Percentiles rank a stretch among this genome's conserved stretches.
Evolutionary conservation across 2,888 invertebrate genomes (phyloP).

Genomic region (Drosophila mimetica): DNA sequence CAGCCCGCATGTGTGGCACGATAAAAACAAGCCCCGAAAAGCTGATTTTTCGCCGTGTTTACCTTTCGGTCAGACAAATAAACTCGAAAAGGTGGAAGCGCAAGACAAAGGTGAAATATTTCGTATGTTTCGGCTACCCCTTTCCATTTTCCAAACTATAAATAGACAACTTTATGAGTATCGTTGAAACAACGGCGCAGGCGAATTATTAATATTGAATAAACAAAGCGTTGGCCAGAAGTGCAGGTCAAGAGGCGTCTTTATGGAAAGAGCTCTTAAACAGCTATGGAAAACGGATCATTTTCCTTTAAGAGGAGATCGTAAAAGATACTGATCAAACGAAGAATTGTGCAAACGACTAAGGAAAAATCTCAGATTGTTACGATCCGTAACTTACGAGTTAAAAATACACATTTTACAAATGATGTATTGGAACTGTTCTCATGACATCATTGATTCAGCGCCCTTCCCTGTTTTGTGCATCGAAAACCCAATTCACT

Average conservation of each 20-base stretch:
- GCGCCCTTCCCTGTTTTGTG: neutral
- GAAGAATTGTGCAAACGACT: neutral
- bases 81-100: conserved; percentile 21
- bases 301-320: neutral
- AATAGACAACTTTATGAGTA: conserved; percentile 28
- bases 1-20: conserved; percentile 18
- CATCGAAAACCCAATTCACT: neutral
- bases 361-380: neutral
- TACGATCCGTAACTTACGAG: too few relatives aligned
- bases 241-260: conserved; percentile 10
- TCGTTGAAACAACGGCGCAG: neutral
- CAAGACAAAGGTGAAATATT: conserved; percentile 17
- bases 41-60: conserved; percentile 34
- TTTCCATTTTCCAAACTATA: conserved; percentile 3
- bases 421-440: neutral
- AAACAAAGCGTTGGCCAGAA: conserved; percentile 16
- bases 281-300: neutral
- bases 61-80: conserved; percentile 29
- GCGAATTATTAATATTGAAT: conserved; percentile 26
- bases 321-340: neutral
- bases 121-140: neutral
- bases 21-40: conserved; percentile 15
- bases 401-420: neutral
- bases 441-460: neutral
- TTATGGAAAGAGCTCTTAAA: neutral